Conservation (phyloP, 2,113 vertebrate genomes). For the Bubo scandiacus region DNA sequence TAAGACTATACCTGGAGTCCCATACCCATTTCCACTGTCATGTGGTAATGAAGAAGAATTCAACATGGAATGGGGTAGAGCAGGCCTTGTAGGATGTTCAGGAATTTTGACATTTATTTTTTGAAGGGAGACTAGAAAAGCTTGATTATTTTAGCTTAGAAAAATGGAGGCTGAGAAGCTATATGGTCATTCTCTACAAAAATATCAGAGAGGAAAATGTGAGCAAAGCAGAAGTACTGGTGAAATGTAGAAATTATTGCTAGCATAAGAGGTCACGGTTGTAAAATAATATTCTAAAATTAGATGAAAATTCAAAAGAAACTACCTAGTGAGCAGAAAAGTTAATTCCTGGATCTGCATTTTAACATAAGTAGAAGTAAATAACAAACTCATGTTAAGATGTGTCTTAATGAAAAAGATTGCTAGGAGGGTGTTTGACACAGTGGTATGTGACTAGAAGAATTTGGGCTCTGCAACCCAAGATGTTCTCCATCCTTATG, state of each 20-base stretch:
- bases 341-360: neutral
- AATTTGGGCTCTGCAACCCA: neutral
- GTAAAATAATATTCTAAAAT: neutral
- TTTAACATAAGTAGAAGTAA: slow-evolving; percentile 11
- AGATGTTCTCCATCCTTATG: neutral
- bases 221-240: neutral
- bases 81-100: neutral
- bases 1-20: neutral
- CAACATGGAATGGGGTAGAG: neutral
- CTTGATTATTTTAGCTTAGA: neutral
- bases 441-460: neutral
- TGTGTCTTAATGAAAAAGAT: neutral
- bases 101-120: neutral
- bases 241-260: neutral
- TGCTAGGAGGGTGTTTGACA: neutral
- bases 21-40: neutral
- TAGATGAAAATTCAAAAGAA: neutral
- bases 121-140: neutral
- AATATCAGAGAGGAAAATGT: neutral
- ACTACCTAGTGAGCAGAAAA: neutral
- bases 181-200: neutral
- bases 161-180: neutral
- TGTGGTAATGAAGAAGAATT: neutral
- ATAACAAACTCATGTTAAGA: neutral
- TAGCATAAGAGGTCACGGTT: neutral